Percentiles rank a stretch among this genome's conserved stretches.
phyloP scores from a whole-genome alignment of 2,888 invertebrate species.

The Electrophaes corylata region DNA sequence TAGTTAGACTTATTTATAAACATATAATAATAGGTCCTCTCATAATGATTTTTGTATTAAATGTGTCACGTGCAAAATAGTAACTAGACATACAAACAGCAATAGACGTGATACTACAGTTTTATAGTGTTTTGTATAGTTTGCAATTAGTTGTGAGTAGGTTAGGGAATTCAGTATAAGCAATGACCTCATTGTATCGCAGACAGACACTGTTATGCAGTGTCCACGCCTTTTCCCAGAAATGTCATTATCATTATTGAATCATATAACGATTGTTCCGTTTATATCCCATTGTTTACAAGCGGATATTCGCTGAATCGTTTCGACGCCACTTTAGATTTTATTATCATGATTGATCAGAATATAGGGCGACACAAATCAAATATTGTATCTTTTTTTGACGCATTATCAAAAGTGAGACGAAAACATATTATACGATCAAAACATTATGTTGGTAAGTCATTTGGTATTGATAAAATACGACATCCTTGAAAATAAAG shows the following conservation, averaged over 20 bases:
- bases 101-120: too few relatives aligned
- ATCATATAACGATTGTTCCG: constrained; percentile 20
- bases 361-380: neutral
- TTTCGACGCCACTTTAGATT: constrained; percentile 6
- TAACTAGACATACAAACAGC: too few relatives aligned
- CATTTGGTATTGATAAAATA: too few relatives aligned
- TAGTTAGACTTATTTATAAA: neutral
- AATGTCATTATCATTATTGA: constrained; percentile 19
- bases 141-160: neutral
- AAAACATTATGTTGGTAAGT: neutral
- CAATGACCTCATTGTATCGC: constrained; percentile 17
- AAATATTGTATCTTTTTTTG: neutral
- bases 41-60: too few relatives aligned
- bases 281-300: constrained; percentile 22
- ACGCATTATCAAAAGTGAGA: neutral
- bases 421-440: neutral
- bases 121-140: too few relatives aligned
- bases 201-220: constrained; percentile 12
- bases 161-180: constrained; percentile 4
- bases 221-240: constrained; percentile 24
- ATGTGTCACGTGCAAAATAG: neutral
- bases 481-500: too few relatives aligned
- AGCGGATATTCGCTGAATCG: constrained; percentile 15
- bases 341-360: constrained; percentile 14
- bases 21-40: neutral